Percentiles rank a stretch among this genome's conserved stretches.
Conservation (phyloP, 2,113 vertebrate genomes). For the Myodes glareolus region DNA sequence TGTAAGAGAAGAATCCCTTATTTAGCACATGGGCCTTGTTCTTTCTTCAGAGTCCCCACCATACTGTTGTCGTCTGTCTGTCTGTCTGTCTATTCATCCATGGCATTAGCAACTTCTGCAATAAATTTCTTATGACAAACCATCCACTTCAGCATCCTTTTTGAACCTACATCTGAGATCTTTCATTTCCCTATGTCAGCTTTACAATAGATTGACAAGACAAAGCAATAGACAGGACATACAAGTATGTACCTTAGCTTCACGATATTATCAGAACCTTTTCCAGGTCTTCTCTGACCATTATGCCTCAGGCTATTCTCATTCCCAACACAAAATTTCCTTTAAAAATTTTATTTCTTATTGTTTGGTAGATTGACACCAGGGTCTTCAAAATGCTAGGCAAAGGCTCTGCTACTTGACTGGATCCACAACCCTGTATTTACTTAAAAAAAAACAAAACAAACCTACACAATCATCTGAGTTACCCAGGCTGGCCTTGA, state of each 20-base stretch:
- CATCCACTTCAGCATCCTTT: background rate
- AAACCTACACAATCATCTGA: background rate
- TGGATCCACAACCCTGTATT: background rate
- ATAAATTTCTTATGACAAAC: background rate
- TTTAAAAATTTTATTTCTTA: background rate
- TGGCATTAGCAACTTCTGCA: background rate
- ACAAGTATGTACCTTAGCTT: background rate
- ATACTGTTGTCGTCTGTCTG: background rate
- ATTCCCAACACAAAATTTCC: background rate
- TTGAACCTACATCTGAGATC: background rate
- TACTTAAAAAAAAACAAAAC: too few species aligned
- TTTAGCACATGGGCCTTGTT: background rate
- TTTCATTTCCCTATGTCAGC: background rate
- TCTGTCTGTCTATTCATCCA: background rate
- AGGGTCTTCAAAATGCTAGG: too few species aligned
- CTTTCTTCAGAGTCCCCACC: background rate
- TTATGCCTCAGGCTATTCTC: background rate
- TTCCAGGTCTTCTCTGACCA: background rate
- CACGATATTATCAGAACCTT: background rate
- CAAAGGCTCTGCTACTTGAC: background rate
- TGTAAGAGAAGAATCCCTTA: background rate
- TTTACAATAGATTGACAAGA: background rate
- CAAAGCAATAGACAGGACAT: background rate
- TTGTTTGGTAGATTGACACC: background rate
- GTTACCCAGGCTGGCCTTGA: background rate